Base-by-base conservation (phyloP, 2,113 vertebrate species). In the Pangasianodon gigas region DNA sequence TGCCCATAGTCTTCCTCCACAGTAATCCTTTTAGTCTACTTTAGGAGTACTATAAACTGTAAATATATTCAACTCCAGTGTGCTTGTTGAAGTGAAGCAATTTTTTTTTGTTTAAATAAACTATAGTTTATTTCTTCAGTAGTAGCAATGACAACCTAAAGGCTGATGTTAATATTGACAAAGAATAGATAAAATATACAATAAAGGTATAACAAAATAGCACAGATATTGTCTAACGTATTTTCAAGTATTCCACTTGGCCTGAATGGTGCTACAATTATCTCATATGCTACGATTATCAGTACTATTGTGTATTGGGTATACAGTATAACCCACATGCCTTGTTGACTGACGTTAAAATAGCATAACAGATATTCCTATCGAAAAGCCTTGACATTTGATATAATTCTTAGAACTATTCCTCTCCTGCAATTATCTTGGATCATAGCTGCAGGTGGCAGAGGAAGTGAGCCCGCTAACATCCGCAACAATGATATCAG, bases 361-460 rank as follows among this genome's bases (percentile, higher is more conserved):
- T 46, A 44, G 37, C 37, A 46, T 75, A 46, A 41, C 84, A 80
- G 56, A 62, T 60, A 46, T 89, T 90, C n/a, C 81, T 51, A 60
- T 83, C 7, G 75, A 91, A 56, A 88, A 89, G 75, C 48, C 62
- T 91, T 90, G 79, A 75, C 89, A 93, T 94, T 93, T 90, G 88
- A 92, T 94, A 93, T 90, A 52, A 90, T 89, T 77, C 46, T 67
- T 88, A 77, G 24, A 91, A 89, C 46, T 84, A 90, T 85, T 83
- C 75, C 93, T 94, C 92, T 62, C 41, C 82, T 92, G 93, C 91
- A 89, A 92, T 94, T 94, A 93, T 85, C 90, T 92, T 87, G 86
- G 56, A 67, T 91, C 91, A 93, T 94, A 95, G 92, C 95, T 92
- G 95, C 95, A 96, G 95, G 96, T 96, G 95, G 95, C 87, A 90